Evolutionary conservation across 1,140 invertebrate genomes (phyloP), one percentile per base, ranked within the genome.

Genomic region (Lethrus apterus): DNA sequence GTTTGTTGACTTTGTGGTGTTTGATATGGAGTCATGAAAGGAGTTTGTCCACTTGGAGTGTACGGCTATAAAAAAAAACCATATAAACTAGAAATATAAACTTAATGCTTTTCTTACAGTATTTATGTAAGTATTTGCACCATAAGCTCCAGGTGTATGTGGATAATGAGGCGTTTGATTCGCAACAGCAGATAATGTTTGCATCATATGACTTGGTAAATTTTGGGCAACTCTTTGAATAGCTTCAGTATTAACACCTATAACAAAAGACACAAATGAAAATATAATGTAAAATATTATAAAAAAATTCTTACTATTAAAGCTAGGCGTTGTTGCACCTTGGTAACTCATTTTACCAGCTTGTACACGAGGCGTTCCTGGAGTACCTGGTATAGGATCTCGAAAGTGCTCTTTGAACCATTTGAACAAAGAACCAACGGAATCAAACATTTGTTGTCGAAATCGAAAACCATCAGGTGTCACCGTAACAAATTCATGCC

Each of bases 341-440:
- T 73, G 70, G 56, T 80, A 83, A 0, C 82, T 78, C 7, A 84
- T 85, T 46, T 83, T 75, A 0, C 75, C 70, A 4, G 75, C 71
- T 1, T 67, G 66, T 3, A 76, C 73, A 30, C 79, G 71, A 0
- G 83, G 83, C 13, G 86, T 84, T 21, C 67, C 76, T 0, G 88
- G 88, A 10, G 88, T 90, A 1, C 78, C 78, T 8, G 89, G 89
- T 35, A 90, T 78, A 0, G 91, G 86, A 60, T 97, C 92, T 36
- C 89, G 72, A 72, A 94, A 98, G 63, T 99, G 93, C 66, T 94
- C 89, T 64, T 99, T 99, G 66, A 98, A 99, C 93, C 94, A 99
- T 40, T 86, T 80, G 52, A 99, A 79, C 5, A 98, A 63, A 1
- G 82, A 78, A 43, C 80, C 83, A 0, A 98, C 70, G 1, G 85